Conservation (phyloP, 2,797 vertebrate species). For the Scolopax rusticola region DNA sequence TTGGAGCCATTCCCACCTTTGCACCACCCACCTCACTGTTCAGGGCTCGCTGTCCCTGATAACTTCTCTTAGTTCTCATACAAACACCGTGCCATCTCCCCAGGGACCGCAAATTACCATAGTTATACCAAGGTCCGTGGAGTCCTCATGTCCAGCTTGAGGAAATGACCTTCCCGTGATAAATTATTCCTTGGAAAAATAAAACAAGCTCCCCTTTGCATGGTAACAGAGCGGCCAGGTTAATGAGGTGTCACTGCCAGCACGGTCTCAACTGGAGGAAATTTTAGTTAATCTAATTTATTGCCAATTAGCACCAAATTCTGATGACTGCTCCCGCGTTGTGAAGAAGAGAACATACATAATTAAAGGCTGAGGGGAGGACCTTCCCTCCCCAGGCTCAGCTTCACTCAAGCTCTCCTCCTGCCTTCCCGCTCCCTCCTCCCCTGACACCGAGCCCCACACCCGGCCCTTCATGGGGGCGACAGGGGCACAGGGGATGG, state of each 20-base stretch:
- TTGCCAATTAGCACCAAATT: neutral
- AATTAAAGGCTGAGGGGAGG: neutral
- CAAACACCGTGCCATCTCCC: neutral
- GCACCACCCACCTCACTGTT: neutral
- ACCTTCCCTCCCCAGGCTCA: neutral
- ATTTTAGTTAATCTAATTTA: neutral
- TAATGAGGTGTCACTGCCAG: neutral
- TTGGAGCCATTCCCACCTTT: neutral
- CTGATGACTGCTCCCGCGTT: rapidly evolving
- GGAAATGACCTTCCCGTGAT: neutral
- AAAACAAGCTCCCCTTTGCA: neutral
- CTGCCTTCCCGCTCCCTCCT: neutral
- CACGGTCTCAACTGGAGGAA: neutral
- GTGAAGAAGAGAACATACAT: neutral
- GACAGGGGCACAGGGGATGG: rapidly evolving
- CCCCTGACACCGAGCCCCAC: rapidly evolving
- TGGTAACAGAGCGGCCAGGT: rapidly evolving
- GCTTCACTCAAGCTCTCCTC: neutral
- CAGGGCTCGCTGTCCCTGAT: too few relatives aligned
- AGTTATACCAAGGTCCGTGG: rapidly evolving
- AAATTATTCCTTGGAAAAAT: neutral
- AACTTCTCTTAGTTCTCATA: neutral
- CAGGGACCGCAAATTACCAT: neutral
- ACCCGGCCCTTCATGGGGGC: rapidly evolving
- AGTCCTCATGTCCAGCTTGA: neutral